Evolutionary conservation across 2,797 vertebrate species (phyloP).

Genomic region (Ctenosaura bakeri): DNA sequence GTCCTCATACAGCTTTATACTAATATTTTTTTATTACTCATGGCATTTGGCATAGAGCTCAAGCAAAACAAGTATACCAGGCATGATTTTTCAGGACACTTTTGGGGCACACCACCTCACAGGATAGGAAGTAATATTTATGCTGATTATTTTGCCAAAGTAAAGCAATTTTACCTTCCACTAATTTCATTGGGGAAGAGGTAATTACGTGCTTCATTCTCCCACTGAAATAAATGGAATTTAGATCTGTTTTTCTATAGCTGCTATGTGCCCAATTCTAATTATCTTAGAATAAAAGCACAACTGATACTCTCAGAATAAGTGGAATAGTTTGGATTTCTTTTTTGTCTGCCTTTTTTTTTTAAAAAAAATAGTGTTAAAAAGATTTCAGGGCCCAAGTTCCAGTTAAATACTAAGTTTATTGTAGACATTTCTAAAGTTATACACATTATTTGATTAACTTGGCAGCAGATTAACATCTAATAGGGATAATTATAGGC

Average conservation of each 20-base stretch:
- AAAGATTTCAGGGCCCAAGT: not conserved
- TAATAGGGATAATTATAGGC: slow-evolving; percentile 80
- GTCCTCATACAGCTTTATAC: not conserved
- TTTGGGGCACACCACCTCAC: not conserved
- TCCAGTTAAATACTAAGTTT: slow-evolving; percentile 46
- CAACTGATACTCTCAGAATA: slow-evolving; percentile 4
- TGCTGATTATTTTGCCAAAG: not conserved
- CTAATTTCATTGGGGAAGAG: not conserved
- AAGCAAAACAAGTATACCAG: slow-evolving; percentile 5
- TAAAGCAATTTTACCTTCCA: not conserved
- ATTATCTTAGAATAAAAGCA: slow-evolving; percentile 27
- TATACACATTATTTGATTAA: slow-evolving; percentile 74
- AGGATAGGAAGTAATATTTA: not conserved
- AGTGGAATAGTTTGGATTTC: too few relatives aligned
- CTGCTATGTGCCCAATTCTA: not conserved
- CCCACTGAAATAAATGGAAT: not conserved
- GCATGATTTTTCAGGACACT: slow-evolving; percentile 21
- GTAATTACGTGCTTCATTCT: not conserved
- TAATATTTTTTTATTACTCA: not conserved
- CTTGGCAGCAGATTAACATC: slow-evolving; percentile 74
- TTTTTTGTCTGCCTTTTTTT: too few relatives aligned
- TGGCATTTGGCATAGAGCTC: slow-evolving; percentile 20
- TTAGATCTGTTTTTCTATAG: not conserved
- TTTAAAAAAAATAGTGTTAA: not conserved
- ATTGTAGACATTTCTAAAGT: slow-evolving; percentile 68